Base-by-base conservation (phyloP, 2,888 invertebrate species). In the Leptura quadrifasciata region DNA sequence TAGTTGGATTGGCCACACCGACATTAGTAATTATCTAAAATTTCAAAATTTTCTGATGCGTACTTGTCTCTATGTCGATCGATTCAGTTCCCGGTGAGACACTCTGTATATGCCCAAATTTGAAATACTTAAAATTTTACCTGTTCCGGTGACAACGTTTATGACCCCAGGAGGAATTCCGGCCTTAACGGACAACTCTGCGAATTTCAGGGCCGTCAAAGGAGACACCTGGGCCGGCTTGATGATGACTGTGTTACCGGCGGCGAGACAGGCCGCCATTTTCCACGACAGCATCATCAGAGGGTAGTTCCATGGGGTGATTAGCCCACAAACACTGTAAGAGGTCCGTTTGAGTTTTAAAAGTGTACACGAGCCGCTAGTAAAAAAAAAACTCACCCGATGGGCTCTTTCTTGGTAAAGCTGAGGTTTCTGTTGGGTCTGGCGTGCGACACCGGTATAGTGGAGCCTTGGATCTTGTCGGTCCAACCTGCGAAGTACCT, bases 221-320 rank as follows among this genome's bases (percentile, higher is more conserved):
- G 98, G 98, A 73, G 97, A 97, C 0, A 95, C 94, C 85, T 95
- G 95, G 0, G 98, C 98, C 0, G 98, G 98, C 89, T 98, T 98
- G 89, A 98, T 96, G 0, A 98, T 94, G 0, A 98, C 97, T 0
- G 98, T 98, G 87, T 98, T 98, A 47, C 98, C 98, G 9, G 98
- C 98, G 0, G 98, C 98, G 63, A 98, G 91, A 86, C 98, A 98
- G 2, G 98, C 97, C 0, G 98, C 98, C 97, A 98, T 97, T 89
- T 98, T 98, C 98, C 98, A 98, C 0, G 97, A 96, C 12, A 98
- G 90, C 98, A 98, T 99, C 98, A 99, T 98, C 10, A 99, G 90
- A 0, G 98, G 98, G 88, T 98, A 99, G 89, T 98, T 98, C 98
- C 98, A 99, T 0, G 98, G 98, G 0, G 98, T 98, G 17, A 98